Base-by-base conservation (phyloP, 1,140 invertebrate genomes). In the Drosophila sp. region DNA sequence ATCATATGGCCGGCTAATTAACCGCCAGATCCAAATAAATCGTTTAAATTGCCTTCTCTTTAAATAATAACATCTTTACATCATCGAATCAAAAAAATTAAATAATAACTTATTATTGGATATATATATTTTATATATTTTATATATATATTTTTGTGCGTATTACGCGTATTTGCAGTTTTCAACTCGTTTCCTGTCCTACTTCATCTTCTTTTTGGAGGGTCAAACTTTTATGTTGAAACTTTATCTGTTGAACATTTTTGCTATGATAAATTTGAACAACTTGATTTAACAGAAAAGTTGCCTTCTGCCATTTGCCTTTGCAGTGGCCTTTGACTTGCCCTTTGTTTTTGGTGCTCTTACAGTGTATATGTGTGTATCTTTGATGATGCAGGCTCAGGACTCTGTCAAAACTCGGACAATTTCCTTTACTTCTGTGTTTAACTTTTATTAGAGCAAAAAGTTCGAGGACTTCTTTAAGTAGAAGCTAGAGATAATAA, bases 1-100 rank as follows among this genome's bases (percentile, higher is more conserved):
- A 78, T 78, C 69, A 78, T 78, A 64, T 68, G 69, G 38, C 60
- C 76, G 70, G 78, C 79, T 86, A 86, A 82, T 87, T 82, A 86
- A 82, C 79, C 83, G 5, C 5, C 3, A 33, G 5, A 33, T 33
- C 32, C 32, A 33, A 33, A 33, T 33, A 33, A 4, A 33, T 17
- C 17, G 17, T 17, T 17, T 17, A 17, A 17, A 17, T 17, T 17
- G 17, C 17, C 17, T 17, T 17, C 17, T 17, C 17, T 17, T 17
- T 17, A 17, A 17, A 17, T 17, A 17, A 17, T 17, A 17, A 17
- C 17, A 17, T 17, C 35, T n/a, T 38, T 38, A 3, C 35, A 38
- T 3, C 10, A n/a, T 30, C 11, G 10, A 38, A 38, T 10, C 10
- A 38, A 38, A 11, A 3, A 38, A 10, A 35, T 6, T 35, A 6